phyloP scores from a whole-genome alignment of 2,797 vertebrate species.

The Okamejei kenojei region DNA sequence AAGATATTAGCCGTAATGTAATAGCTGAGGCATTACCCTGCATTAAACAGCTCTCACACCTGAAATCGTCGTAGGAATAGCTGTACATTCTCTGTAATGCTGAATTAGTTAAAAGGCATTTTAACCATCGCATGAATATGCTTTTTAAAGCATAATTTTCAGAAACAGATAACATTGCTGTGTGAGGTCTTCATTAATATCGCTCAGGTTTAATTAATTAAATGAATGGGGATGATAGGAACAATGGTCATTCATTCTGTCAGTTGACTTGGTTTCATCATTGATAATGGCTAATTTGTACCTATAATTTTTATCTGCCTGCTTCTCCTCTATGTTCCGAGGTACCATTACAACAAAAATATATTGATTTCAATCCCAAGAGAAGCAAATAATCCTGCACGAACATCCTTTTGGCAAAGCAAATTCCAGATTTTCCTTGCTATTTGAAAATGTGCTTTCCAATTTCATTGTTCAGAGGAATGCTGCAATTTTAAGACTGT shows the following conservation, averaged over 20 bases:
- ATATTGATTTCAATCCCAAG: neutral
- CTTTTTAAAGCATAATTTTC: neutral
- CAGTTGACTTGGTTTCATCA: neutral
- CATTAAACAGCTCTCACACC: neutral
- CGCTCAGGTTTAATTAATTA: neutral
- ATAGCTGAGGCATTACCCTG: neutral
- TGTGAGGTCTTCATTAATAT: neutral
- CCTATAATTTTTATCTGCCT: neutral
- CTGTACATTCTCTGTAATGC: neutral
- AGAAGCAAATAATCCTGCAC: neutral
- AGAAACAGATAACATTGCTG: neutral
- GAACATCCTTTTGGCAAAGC: too few relatives aligned
- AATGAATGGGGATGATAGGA: neutral
- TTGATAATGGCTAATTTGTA: neutral
- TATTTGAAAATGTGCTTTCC: neutral
- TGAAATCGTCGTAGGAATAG: neutral
- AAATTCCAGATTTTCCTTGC: neutral
- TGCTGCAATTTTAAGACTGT: slow-evolving; percentile 7
- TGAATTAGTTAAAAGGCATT: neutral
- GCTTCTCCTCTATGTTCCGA: neutral
- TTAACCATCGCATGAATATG: neutral
- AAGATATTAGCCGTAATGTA: neutral
- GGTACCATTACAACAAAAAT: neutral
- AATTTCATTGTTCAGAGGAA: neutral
- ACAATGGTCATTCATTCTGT: neutral